Base-by-base conservation (phyloP, 2,888 invertebrate species). In the Brenthis ino region DNA sequence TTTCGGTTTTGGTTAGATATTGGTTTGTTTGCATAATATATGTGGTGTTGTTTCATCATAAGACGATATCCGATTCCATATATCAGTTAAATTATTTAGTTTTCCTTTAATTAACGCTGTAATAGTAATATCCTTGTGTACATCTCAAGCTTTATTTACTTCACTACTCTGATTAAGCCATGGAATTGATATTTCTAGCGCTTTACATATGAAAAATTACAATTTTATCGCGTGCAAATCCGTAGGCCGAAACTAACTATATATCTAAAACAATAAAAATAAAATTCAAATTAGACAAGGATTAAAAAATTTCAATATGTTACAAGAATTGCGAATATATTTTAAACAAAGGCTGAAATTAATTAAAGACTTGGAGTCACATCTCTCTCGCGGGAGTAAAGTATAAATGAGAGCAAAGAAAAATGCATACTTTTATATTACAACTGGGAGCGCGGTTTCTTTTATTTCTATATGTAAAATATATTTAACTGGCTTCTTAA, bases 291-390 rank as follows among this genome's bases (percentile, higher is more conserved):
- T 37, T 37, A 37, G 37, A 37, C 1, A 37, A 37, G 8, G 6
- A 37, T 37, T 37, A 37, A 6, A 37, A 37, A 37, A 37, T 37
- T 37, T 37, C 37, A 37, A 37, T 37, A 37, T 37, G 37, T 43
- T 43, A 43, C 37, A 43, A 43, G 8, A 43, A 11, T 43, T 43
- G 8, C 2, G 8, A 43, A 43, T 43, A 57, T 43, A 43, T 51
- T 57, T 57, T n/a, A n/a, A 70, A 64, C 57, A 57, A 50, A 70
- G 55, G 47, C 47, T 56, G 48, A 61, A 68, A 67, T 64, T 65
- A 65, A 70, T 70, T 70, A 68, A 61, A 65, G 53, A 65, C 61
- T 68, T n/a, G 61, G 61, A 68, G 65, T 65, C 65, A 53, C 57
- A 65, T 65, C 53, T 51, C 54, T 51, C 68, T 54, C 64, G n/a